phyloP scores from a whole-genome alignment of 2,797 vertebrate genomes.

The Anguilla megastoma region DNA sequence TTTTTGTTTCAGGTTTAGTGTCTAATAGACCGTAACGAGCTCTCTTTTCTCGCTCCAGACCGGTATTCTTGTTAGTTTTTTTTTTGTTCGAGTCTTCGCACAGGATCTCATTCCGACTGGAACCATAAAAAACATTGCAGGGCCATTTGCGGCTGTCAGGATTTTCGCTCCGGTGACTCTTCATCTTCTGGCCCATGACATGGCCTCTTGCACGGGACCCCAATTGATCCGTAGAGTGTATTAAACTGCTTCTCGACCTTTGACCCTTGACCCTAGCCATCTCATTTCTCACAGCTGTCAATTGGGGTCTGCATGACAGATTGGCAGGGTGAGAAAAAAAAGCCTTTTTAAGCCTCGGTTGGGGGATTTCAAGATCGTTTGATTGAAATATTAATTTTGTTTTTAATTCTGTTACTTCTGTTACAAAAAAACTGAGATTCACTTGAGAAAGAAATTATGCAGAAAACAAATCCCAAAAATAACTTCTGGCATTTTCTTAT shows the following conservation, averaged over 20 bases:
- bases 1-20: background rate
- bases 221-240: background rate
- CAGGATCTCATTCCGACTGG: background rate
- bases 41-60: background rate
- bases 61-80: background rate
- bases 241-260: background rate
- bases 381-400: background rate
- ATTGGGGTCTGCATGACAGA: background rate
- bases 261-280: background rate
- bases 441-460: background rate
- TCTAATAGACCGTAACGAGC: too few species aligned
- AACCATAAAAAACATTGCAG: background rate
- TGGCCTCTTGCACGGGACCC: background rate
- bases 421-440: background rate
- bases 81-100: background rate
- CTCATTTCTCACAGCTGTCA: background rate
- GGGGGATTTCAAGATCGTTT: background rate
- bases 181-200: background rate
- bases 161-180: background rate
- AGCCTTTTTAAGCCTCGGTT: background rate
- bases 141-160: background rate
- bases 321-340: background rate
- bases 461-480: background rate
- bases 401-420: background rate
- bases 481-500: background rate